A percentile compares a stretch with the other conserved stretches of the same genome.
These are phyloP conservation scores for Gibbula magus DNA, from an alignment of 2,888 invertebrate species.

Conservation along the genomic window DNA sequence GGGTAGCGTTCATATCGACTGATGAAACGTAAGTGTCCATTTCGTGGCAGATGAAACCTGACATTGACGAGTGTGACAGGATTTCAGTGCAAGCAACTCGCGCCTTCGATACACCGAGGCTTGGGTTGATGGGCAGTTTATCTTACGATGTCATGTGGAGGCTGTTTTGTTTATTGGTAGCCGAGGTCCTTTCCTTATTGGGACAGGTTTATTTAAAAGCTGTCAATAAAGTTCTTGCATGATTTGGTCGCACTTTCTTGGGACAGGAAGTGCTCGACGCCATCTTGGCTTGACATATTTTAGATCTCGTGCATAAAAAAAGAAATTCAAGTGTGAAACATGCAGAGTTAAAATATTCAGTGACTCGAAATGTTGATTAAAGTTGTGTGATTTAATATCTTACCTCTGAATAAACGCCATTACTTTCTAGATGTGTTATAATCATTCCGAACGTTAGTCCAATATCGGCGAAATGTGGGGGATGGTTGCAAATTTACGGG, in stretches of 20 bases:
- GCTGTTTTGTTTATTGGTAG: too few species aligned
- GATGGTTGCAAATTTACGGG: neutral
- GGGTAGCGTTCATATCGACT: too few species aligned
- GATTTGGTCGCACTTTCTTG: neutral
- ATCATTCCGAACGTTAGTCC: neutral
- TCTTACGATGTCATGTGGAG: too few species aligned
- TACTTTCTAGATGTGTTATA: neutral
- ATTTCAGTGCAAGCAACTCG: too few species aligned
- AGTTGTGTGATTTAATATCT: neutral
- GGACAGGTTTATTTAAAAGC: neutral
- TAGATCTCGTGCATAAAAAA: neutral
- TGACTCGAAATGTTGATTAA: neutral
- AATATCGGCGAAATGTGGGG: too few species aligned
- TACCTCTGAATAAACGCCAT: constrained; percentile 3
- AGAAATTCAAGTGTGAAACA: neutral
- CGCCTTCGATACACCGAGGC: too few species aligned
- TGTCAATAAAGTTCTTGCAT: neutral
- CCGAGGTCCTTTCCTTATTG: neutral
- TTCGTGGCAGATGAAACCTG: neutral
- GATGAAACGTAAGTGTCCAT: too few species aligned
- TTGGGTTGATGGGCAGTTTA: too few species aligned
- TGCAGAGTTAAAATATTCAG: neutral
- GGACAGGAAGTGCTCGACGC: neutral
- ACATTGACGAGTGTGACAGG: neutral
- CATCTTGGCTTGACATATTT: constrained; percentile 15